Evolutionary conservation across 2,113 vertebrate genomes (phyloP), one percentile per base, ranked within the genome.

Genomic region (Pedetes capensis): DNA sequence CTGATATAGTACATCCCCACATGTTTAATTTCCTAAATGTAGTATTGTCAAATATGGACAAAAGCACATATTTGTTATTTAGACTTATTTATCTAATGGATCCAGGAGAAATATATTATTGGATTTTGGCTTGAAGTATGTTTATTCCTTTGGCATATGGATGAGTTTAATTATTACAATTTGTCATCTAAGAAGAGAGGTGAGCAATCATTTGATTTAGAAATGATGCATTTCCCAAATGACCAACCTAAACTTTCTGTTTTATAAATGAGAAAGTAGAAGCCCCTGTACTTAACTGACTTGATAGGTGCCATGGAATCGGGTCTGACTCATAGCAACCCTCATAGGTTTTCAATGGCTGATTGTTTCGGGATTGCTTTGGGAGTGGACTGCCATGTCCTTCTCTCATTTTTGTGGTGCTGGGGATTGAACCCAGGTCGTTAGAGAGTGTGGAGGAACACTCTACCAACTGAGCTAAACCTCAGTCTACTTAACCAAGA

Each of bases 121-220:
- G 29, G 8, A 18, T 95, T 96, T 96, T 96, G 78, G 55, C 69
- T 91, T 92, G 83, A 93, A 96, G 78, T 89, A 75, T 72, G 83
- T 88, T 86, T 96, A 91, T 89, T 42, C 85, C 44, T 95, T 96
- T 96, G 95, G 72, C 91, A 91, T 87, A 88, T 69, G 37, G 42
- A 64, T 76, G 20, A 20, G n/a, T 79, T 92, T 86, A 94, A 47
- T 89, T 79, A 87, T 75, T 94, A 71, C 34, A 96, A 93, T 93
- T 95, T 94, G 66, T 95, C 94, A 89, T 89, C 64, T 89, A 17
- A 89, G 17, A 79, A 89, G 51, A 93, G 79, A 93, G 17, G n/a
- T 55, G 78, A 93, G 61, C 34, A 71, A 66, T 95, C 71, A 57
- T 93, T 96, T 95, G 74, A 57, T 88, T 75, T 89, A 88, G 53